Percentiles rank a stretch among this genome's conserved stretches.
Conservation (phyloP, 2,797 vertebrate species). For the Austrolebias charrua region DNA sequence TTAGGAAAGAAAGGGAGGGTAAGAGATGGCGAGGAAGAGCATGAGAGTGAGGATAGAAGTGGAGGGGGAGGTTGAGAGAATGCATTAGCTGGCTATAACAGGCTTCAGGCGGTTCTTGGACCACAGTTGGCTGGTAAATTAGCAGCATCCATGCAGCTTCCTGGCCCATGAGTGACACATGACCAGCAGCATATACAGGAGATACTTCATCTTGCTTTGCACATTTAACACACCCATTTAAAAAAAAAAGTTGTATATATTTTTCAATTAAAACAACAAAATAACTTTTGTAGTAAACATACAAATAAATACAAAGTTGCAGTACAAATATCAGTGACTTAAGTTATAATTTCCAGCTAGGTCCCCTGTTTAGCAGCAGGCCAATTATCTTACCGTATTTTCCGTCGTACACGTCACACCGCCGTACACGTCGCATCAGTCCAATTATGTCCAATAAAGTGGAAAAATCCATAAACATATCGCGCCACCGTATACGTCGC, state of each 20-base stretch:
- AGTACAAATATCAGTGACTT: conserved; percentile 18
- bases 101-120: conserved; percentile 74
- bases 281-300: conserved; percentile 10
- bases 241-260: not conserved
- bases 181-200: conserved; percentile 50
- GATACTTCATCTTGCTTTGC: conserved; percentile 35
- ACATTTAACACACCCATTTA: not conserved
- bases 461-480: too few relatives aligned
- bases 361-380: conserved; percentile 14
- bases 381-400: not conserved
- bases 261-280: conserved; percentile 4
- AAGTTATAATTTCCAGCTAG: conserved; percentile 17
- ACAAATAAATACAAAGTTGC: conserved; percentile 8
- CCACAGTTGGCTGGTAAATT: conserved; percentile 65
- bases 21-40: conserved; percentile 66
- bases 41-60: conserved; percentile 52
- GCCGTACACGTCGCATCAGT: too few relatives aligned
- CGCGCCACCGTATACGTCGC: too few relatives aligned
- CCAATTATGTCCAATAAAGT: too few relatives aligned
- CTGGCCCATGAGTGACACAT: conserved; percentile 56
- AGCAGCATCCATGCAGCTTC: conserved; percentile 64
- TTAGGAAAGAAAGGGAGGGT: conserved; percentile 58
- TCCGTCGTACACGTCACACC: too few relatives aligned
- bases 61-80: conserved; percentile 67
- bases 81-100: conserved; percentile 76